phyloP scores from a whole-genome alignment of 2,113 vertebrate genomes.

The Clinocottus analis region DNA sequence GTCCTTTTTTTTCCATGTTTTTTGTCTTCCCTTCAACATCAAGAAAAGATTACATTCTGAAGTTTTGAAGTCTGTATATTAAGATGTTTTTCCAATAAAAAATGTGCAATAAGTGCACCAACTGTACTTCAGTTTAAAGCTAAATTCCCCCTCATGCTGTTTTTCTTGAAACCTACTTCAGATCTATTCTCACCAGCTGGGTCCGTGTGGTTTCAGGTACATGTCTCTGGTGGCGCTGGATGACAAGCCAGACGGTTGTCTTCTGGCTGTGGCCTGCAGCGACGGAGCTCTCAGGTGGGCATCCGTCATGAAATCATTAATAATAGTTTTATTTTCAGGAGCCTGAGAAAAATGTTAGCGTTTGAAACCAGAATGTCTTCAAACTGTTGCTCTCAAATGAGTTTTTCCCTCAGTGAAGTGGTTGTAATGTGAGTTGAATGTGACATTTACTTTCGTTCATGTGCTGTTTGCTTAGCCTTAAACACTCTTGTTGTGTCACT shows the following conservation, averaged over 20 bases:
- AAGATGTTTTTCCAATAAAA: background rate
- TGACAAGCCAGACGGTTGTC: slow-evolving; percentile 49
- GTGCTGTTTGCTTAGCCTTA: too few species aligned
- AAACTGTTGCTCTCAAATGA: background rate
- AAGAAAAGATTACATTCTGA: background rate
- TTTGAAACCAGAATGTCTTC: background rate
- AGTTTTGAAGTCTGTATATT: background rate
- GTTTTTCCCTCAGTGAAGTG: background rate
- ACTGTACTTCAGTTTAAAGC: background rate
- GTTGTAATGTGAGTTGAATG: background rate
- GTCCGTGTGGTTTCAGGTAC: slow-evolving; percentile 84
- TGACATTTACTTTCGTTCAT: background rate
- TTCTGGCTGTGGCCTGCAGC: slow-evolving; percentile 91
- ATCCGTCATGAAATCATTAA: background rate
- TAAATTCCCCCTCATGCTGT: background rate
- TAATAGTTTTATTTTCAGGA: background rate
- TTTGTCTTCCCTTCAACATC: background rate
- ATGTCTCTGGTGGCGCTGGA: slow-evolving; percentile 87
- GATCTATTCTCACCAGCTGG: background rate
- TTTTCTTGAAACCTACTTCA: background rate
- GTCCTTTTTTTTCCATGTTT: background rate
- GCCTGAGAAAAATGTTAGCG: background rate
- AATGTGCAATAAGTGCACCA: background rate
- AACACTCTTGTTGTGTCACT: too few species aligned
- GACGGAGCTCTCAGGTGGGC: slow-evolving; percentile 93